Conservation (phyloP, 2,888 invertebrate species). For the Coremacera marginata region DNA sequence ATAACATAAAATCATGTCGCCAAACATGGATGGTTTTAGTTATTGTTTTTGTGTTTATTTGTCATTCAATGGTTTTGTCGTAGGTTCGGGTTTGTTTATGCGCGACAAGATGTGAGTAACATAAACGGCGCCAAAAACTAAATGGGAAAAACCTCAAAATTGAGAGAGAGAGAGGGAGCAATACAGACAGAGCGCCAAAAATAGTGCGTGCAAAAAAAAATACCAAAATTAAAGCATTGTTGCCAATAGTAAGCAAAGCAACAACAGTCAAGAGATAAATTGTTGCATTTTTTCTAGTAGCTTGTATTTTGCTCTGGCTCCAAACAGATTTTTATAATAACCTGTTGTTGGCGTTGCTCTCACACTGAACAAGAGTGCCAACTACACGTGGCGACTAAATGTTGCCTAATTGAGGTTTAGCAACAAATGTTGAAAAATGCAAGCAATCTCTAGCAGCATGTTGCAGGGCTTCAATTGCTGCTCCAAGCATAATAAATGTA, state of each 20-base stretch:
- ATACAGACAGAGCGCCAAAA: neutral
- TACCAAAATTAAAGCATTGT: neutral
- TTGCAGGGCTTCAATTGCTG: conserved; percentile 19
- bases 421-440: neutral
- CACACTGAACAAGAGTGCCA: neutral
- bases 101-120: neutral
- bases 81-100: conserved; percentile 46
- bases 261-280: neutral
- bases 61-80: conserved; percentile 32
- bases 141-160: neutral
- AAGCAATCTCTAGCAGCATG: conserved; percentile 28
- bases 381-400: neutral
- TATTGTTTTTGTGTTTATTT: neutral
- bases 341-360: conserved; percentile 17
- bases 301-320: neutral
- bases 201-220: neutral
- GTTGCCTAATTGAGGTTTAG: neutral
- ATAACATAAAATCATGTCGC: conserved; percentile 2
- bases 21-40: conserved; percentile 4
- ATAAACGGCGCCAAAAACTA: conserved; percentile 8
- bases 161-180: neutral
- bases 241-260: neutral
- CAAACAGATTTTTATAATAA: neutral
- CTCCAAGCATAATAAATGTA: neutral
- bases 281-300: neutral